Conservation (phyloP, 2,113 vertebrate genomes). For the Lycaon pictus region DNA sequence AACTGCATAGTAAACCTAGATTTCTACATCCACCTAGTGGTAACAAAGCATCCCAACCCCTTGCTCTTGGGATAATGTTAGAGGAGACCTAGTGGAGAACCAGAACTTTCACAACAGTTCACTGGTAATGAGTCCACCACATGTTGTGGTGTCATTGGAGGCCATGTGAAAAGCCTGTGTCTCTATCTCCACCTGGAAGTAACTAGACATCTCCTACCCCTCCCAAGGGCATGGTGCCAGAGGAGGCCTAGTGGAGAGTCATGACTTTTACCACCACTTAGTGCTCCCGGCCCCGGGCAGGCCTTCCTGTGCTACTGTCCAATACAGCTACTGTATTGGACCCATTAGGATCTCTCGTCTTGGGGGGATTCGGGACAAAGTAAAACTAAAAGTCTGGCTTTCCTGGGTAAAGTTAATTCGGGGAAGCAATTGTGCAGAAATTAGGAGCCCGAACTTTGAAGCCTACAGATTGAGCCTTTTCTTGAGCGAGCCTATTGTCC, state of each 20-base stretch:
- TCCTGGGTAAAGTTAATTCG: background rate
- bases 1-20: background rate
- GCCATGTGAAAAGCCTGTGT: background rate
- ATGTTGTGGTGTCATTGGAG: background rate
- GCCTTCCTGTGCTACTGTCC: background rate
- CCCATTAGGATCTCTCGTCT: background rate
- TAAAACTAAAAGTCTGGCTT: background rate
- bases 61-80: background rate
- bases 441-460: background rate
- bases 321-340: background rate
- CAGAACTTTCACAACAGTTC: background rate
- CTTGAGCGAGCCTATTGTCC: background rate
- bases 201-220: background rate
- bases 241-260: background rate
- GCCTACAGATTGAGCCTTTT: background rate
- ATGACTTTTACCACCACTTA: background rate
- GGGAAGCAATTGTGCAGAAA: background rate
- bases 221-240: background rate
- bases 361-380: background rate
- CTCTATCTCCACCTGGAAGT: background rate
- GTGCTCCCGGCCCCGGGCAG: accelerated
- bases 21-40: background rate
- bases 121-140: background rate
- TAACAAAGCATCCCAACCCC: background rate
- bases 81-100: background rate